Evolutionary conservation across 2,888 invertebrate genomes (phyloP).

Genomic region (Synergus gifuensis): DNA sequence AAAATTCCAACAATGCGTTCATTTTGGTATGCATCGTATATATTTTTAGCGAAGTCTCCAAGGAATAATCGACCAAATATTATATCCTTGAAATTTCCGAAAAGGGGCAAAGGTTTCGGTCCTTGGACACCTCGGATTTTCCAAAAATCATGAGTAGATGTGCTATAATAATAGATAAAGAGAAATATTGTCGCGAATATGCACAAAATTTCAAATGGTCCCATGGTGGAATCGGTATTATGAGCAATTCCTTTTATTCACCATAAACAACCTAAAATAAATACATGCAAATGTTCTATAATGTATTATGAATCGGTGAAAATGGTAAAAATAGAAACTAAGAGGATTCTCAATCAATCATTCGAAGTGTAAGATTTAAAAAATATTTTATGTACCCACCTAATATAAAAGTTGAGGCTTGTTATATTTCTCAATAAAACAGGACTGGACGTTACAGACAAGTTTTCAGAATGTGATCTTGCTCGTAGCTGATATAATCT

Average conservation of each 20-base stretch:
- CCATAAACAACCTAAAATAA: too few relatives aligned
- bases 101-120: slow-evolving; percentile 73
- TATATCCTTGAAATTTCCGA: slow-evolving; percentile 76
- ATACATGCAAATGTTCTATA: too few relatives aligned
- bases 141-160: slow-evolving; percentile 77
- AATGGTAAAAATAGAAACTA: too few relatives aligned
- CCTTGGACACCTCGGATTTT: slow-evolving; percentile 73
- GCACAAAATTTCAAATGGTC: slow-evolving; percentile 63
- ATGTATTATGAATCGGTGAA: too few relatives aligned
- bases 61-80: slow-evolving; percentile 51
- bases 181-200: slow-evolving; percentile 74
- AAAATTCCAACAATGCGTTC: slow-evolving; percentile 75
- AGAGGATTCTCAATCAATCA: too few relatives aligned
- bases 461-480: too few relatives aligned
- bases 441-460: too few relatives aligned
- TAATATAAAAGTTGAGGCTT: too few relatives aligned
- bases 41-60: slow-evolving; percentile 34
- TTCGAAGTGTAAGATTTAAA: too few relatives aligned
- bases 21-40: slow-evolving; percentile 55
- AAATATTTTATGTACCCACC: too few relatives aligned
- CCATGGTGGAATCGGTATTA: slow-evolving; percentile 46
- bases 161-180: slow-evolving; percentile 60
- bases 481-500: too few relatives aligned
- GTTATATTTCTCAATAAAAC: too few relatives aligned
- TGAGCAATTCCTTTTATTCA: slow-evolving; percentile 26